Evolutionary conservation across 2,888 invertebrate genomes (phyloP), one percentile per base, ranked within the genome.

Genomic region (Philereme transversata): DNA sequence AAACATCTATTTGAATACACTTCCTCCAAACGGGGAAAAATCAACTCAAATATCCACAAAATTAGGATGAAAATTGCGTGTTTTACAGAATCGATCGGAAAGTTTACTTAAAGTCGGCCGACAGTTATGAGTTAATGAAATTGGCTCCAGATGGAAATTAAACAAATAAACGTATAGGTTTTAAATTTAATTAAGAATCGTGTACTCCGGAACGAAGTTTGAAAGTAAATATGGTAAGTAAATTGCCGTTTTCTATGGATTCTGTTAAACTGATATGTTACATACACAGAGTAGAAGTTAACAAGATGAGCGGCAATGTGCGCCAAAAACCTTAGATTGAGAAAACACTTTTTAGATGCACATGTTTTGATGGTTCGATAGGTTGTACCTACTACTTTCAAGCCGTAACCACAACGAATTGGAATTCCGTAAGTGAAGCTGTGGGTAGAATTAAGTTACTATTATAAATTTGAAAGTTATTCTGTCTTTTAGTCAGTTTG

Each of bases 41-140:
- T 41, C 33, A 33, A 51, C 57, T 51, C 8, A 45, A 49, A 5
- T 35, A 9, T 11, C 4, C 11, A 45, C 45, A 38, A 54, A 54
- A 48, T 34, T 54, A 10, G 41, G 54, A 41, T 22, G 7, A n/a
- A 41, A 35, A 22, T 53, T 33, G 47, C 6, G 7, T 38, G 10
- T 11, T 45, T 22, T 22, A 3, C 5, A 5, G 45, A 11, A 7
- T 45, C 10, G 22, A 22, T 22, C 22, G 9, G 45, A 36, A 52
- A 36, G 35, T 43, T 35, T 11, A 22, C 40, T 40, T 4, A 10
- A 38, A 47, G 41, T 9, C 47, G 45, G 45, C 45, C 43, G 9
- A 41, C 51, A 49, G 41, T 55, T 55, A 48, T 50, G 49, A 44
- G n/a, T 52, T 50, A 56, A 56, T 56, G 44, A 56, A 56, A 56